Base-by-base conservation (phyloP, 2,797 vertebrate genomes). In the Lutjanus argentimaculatus region DNA sequence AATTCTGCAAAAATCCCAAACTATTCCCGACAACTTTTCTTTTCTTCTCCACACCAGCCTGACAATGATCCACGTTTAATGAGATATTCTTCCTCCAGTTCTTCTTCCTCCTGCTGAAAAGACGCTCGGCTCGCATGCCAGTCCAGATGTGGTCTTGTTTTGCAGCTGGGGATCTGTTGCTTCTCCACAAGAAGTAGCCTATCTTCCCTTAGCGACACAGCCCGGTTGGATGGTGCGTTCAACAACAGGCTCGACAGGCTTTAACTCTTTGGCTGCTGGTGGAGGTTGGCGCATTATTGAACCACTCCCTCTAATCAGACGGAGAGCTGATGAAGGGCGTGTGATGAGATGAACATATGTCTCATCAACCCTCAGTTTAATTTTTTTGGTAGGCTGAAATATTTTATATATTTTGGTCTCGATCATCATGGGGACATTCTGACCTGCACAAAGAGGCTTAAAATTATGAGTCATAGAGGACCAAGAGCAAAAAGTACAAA, bases 141-240 rank as follows among this genome's bases (percentile, higher is more conserved):
- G 45, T 10, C 82, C 82, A 91, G 86, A 89, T 88, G 87, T 79
- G 86, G 30, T 77, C 56, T 85, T 89, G 86, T 89, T 91, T 89
- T 75, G 69, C 85, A 87, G 85, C 90, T 76, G 91, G 85, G 85
- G 79, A 95, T 92, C 91, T 95, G 94, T 95, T 93, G 95, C 93
- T 91, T 89, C 89, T 90, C 89, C 77, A 85, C 77, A 46, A 46
- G 25, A 89, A 92, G 89, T 86, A 85, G 85, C 85, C 84, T 45
- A 67, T 90, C 88, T 87, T 93, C 86, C 89, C 87, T 83, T 85
- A 79, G 88, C 86, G 91, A 93, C 93, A 84, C 90, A 86, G 86
- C 85, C 91, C 80, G 79, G 90, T 84, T 92, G 93, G 90, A 91
- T 88, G 89, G 90, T 73, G 90, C 80, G 77, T 53, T 85, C 89